Conservation (phyloP, 2,888 invertebrate species). For the Dolomedes plantarius region DNA sequence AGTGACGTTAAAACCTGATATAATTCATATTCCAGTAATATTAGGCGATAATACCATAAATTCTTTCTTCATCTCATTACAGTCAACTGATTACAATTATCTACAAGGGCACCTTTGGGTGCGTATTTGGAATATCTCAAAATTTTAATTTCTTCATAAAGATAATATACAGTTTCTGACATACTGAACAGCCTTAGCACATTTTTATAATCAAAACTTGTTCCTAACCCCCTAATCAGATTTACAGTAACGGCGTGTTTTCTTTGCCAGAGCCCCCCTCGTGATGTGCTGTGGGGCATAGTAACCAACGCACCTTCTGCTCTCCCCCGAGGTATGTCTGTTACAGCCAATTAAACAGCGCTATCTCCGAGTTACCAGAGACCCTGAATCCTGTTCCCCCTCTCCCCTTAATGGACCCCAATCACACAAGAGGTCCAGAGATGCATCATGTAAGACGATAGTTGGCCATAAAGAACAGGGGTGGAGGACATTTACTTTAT, state of each 20-base stretch:
- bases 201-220: neutral
- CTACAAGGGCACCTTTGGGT: too few species aligned
- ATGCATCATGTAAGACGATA: slow-evolving; percentile 8
- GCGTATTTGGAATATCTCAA: too few species aligned
- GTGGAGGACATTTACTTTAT: neutral
- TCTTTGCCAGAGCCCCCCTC: neutral
- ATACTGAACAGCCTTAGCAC: neutral
- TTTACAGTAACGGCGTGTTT: neutral
- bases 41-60: too few species aligned
- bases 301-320: neutral
- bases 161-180: neutral
- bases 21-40: too few species aligned
- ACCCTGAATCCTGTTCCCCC: neutral
- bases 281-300: neutral
- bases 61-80: too few species aligned
- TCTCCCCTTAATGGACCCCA: slow-evolving; percentile 7
- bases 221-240: neutral
- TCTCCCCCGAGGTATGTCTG: neutral
- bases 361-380: neutral
- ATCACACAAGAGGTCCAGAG: slow-evolving; percentile 9
- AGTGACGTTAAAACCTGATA: too few species aligned
- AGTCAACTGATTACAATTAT: too few species aligned
- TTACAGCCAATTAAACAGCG: slow-evolving; percentile 11
- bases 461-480: neutral
- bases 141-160: neutral